phyloP scores from a whole-genome alignment of 2,888 invertebrate genomes.

The Apantesis nais region DNA sequence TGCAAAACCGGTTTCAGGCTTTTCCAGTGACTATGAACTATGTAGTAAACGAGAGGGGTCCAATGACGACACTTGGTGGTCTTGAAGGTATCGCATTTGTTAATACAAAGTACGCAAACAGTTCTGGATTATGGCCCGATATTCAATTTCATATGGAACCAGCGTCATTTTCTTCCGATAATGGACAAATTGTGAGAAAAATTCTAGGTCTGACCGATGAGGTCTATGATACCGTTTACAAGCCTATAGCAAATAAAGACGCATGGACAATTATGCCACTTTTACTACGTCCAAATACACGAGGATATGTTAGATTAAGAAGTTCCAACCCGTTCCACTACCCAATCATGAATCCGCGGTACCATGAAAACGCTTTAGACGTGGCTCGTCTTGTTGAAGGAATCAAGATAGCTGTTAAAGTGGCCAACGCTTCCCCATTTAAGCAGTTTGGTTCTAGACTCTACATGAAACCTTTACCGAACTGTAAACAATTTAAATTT shows the following conservation, averaged over 20 bases:
- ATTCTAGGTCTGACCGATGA: constrained; percentile 92
- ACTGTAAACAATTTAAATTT: constrained; percentile 90
- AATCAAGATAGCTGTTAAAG: constrained; percentile 89
- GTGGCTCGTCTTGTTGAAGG: constrained; percentile 94
- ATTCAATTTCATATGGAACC: constrained; percentile 97
- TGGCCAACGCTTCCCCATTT: constrained; percentile 91
- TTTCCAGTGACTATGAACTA: constrained; percentile 93
- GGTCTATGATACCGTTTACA: constrained; percentile 91
- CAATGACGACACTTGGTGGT: constrained; percentile 95
- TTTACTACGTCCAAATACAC: constrained; percentile 91
- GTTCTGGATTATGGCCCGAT: constrained; percentile 92
- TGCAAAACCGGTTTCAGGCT: constrained; percentile 91
- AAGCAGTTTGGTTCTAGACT: constrained; percentile 92
- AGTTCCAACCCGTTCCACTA: constrained; percentile 94
- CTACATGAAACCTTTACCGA: constrained; percentile 91
- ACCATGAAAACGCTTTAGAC: constrained; percentile 93
- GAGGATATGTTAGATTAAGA: constrained; percentile 91
- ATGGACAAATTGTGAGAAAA: constrained; percentile 90
- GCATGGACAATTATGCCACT: constrained; percentile 95
- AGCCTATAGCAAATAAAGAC: constrained; percentile 91
- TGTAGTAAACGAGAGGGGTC: constrained; percentile 91
- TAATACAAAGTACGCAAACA: constrained; percentile 93
- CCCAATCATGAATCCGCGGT: constrained; percentile 96
- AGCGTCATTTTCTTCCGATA: constrained; percentile 93
- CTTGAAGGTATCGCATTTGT: constrained; percentile 95